Base-by-base conservation (phyloP, 2,797 vertebrate genomes). In the Eleutherodactylus coqui region DNA sequence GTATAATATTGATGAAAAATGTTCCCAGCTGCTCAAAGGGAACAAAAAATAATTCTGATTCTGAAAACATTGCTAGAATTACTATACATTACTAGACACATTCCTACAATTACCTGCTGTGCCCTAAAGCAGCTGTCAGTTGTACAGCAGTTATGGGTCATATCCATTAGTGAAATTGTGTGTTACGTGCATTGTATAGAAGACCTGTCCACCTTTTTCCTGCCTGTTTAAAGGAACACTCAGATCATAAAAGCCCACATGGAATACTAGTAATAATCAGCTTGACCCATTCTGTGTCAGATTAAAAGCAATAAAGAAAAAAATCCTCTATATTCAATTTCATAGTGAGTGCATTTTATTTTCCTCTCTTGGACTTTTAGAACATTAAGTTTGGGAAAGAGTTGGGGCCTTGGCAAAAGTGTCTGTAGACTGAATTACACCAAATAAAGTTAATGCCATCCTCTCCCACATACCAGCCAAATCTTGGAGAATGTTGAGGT, bases 21-120 rank as follows among this genome's bases (percentile, higher is more conserved):
- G 29, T 82, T 86, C 73, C 49, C 62, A 87, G 29, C n/a, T 36
- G n/a, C 45, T 60, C 13, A 6, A 38, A 51, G 19, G 2, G 10
- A 60, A 29, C 10, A 5, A 43, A 72, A 64, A 60, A 86, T 82
- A 75, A 82, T 83, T 72, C 49, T 83, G 45, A 14, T 72, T 9
- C 36, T 58, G 49, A 77, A 70, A 77, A 70, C 49, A 41, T 78
- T n/a, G 21, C 73, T 82, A 70, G 19, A 13, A 36, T 78, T 84
- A 29, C 29, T 38, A 67, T 17, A 34, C 36, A 43, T 13, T 58
- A 16, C n/a, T n/a, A n/a, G n/a, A n/a, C n/a, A n/a, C n/a, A n/a
- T n/a, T 55, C 75, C 47, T 41, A 32, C 36, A 77, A 70, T 45
- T 10, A 47, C 53, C 43, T 24, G 62, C 64, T 41, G 60, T 69